Evolutionary conservation across 2,888 invertebrate species (phyloP).

Genomic region (Pasiphila rectangulata): DNA sequence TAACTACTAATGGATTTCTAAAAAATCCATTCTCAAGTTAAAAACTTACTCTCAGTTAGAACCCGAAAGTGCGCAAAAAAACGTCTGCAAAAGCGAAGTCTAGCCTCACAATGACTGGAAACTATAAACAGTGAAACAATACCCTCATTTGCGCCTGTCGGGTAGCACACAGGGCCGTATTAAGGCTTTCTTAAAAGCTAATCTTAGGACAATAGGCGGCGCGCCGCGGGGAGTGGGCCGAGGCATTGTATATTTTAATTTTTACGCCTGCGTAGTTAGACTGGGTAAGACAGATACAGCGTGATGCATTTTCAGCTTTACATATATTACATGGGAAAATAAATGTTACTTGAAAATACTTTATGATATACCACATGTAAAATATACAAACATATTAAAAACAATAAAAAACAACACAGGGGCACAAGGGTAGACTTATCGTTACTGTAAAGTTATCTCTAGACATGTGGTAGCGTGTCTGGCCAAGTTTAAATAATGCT

Average conservation of each 20-base stretch:
- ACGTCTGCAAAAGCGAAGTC: background rate
- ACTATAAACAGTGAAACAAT: constrained; percentile 24
- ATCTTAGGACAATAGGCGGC: constrained; percentile 76
- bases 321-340: background rate
- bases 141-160: constrained; percentile 31
- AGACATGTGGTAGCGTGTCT: too few relatives aligned
- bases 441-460: too few relatives aligned
- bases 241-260: constrained; percentile 78
- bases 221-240: constrained; percentile 71
- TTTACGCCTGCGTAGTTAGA: constrained; percentile 67
- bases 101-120: constrained; percentile 1
- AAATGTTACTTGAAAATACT: too few relatives aligned
- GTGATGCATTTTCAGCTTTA: constrained; percentile 29
- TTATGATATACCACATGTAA: too few relatives aligned
- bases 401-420: too few relatives aligned
- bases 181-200: constrained; percentile 73
- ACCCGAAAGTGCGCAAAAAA: background rate
- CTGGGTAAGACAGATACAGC: constrained; percentile 55
- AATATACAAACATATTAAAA: too few relatives aligned
- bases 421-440: too few relatives aligned
- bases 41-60: background rate
- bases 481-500: too few relatives aligned
- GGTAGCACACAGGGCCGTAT: constrained; percentile 32
- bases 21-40: too few relatives aligned
- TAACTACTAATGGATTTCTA: too few relatives aligned